Base-by-base conservation (phyloP, 2,888 invertebrate genomes). In the Pyrrhia umbra region DNA sequence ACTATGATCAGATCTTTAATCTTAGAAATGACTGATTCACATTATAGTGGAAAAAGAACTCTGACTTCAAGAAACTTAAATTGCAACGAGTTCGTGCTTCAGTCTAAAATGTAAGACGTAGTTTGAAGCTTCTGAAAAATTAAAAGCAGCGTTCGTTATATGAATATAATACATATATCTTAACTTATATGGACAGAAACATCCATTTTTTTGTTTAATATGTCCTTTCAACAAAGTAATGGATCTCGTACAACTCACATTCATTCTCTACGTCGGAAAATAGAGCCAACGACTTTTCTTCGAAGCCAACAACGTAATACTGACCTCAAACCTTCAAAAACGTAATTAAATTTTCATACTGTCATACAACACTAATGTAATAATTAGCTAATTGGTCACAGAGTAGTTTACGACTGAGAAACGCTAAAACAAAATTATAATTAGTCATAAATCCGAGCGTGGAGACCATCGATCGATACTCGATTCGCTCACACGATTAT, bases 341-440 rank as follows among this genome's bases (percentile, higher is more conserved):
- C 47, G 45, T 47, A 63, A 77, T 80, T 68, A 62, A 73, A 68
- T 75, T 70, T 64, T 50, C 60, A 73, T 68, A 75, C 52, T 79
- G 80, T 80, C 80, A 80, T 59, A 65, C 70, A 67, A 60, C 69
- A 82, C 81, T 75, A 79, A 81, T 71, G 74, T 78, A 85, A 87
- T 92, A 93, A 93, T 93, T 90, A 92, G 85, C 77, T 82, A 87
- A 94, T 94, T 93, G 86, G 93, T 91, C 92, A 93, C 93, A 93
- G 90, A 81, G 80, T 81, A 83, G 82, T 92, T 92, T 92, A 92
- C 86, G 91, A 89, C 83, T 85, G 80, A 70, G 85, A 88, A 86
- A 87, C 84, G 81, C 82, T 90, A 85, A 90, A 91, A 91, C 88
- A 90, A 90, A 92, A 92, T 91, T 88, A 90, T 91, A 92, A 93